Conservation (phyloP, 1,140 invertebrate species). For the Hyphantria cunea region DNA sequence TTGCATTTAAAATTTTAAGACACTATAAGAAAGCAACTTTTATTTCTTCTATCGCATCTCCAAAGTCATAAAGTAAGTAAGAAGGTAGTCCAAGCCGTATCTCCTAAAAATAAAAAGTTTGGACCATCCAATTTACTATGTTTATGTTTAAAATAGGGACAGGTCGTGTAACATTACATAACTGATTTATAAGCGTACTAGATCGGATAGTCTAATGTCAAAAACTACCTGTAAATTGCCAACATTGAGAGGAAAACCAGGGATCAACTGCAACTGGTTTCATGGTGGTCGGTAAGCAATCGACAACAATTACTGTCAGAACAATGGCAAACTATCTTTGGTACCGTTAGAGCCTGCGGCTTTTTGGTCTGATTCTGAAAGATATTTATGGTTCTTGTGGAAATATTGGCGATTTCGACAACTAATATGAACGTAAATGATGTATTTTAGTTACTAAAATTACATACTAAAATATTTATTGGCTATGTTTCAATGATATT, state of each 20-base stretch:
- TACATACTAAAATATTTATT: too few relatives aligned
- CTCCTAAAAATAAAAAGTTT: not conserved
- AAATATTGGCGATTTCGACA: not conserved
- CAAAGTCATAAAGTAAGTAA: too few relatives aligned
- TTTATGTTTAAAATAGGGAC: constrained; percentile 1
- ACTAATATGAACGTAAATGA: too few relatives aligned
- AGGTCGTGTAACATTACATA: constrained; percentile 5
- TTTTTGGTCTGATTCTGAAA: constrained; percentile 12
- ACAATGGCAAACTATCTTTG: constrained; percentile 48
- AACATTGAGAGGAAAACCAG: not conserved
- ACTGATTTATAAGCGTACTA: constrained; percentile 14
- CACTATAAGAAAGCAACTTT: too few relatives aligned
- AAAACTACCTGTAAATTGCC: not conserved
- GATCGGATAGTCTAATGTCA: constrained; percentile 1
- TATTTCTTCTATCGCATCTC: too few relatives aligned
- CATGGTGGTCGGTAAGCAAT: constrained; percentile 37
- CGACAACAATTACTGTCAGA: constrained; percentile 59
- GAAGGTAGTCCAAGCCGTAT: not conserved
- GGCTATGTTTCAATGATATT: too few relatives aligned
- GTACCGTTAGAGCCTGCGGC: constrained; percentile 46
- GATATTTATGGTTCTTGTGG: constrained; percentile 10
- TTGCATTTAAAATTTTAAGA: too few relatives aligned
- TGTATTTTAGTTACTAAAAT: too few relatives aligned
- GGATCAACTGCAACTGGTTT: constrained; percentile 31
- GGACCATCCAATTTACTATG: not conserved